Evolutionary conservation across 2,797 vertebrate genomes (phyloP).

Genomic region (Sebastes diploproa): DNA sequence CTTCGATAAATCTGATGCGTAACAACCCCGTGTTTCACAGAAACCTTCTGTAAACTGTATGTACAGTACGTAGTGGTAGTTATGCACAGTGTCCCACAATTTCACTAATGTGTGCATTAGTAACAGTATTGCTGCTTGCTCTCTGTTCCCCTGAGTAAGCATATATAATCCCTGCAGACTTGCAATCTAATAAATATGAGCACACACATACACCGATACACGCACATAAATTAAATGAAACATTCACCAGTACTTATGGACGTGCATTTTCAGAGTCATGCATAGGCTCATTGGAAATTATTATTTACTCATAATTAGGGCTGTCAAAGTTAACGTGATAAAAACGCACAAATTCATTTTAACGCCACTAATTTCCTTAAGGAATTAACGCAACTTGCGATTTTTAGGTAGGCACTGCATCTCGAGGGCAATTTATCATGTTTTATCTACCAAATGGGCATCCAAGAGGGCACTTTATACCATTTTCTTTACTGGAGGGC

Average conservation of each 20-base stretch:
- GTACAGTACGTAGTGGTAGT: neutral
- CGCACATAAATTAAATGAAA: neutral
- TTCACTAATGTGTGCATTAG: neutral
- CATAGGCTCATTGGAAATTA: neutral
- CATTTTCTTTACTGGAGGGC: no score
- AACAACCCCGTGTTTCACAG: neutral
- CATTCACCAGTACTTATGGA: neutral
- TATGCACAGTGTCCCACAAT: neutral
- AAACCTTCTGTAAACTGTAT: neutral
- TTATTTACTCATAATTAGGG: neutral
- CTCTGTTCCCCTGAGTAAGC: neutral
- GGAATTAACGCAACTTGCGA: no score
- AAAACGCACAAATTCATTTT: no score
- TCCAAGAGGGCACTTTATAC: no score
- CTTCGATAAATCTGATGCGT: conserved; percentile 9
- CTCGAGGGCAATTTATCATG: no score
- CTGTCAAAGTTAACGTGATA: no score
- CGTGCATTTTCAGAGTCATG: neutral
- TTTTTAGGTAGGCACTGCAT: no score
- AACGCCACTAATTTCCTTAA: no score
- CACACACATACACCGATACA: neutral
- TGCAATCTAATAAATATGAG: neutral
- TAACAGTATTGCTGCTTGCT: neutral
- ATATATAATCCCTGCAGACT: neutral
- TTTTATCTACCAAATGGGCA: no score